Percentiles rank a stretch among this genome's conserved stretches.
These are phyloP conservation scores for Cephus pygmeus DNA, from an alignment of 2,888 invertebrate genomes.

Conservation along the genomic window DNA sequence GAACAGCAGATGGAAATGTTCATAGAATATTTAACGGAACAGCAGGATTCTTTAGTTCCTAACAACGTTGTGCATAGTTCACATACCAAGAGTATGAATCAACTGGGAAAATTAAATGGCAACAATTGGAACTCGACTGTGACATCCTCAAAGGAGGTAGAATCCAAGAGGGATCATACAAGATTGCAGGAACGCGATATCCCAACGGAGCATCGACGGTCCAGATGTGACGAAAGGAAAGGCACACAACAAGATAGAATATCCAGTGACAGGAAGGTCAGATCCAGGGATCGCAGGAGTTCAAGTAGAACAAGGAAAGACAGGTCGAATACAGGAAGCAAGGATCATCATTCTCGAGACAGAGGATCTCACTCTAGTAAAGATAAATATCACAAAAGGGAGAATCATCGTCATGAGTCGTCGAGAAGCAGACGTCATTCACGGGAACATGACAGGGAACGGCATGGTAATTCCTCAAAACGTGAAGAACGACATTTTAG, in stretches of 20 bases:
- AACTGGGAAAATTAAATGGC: conserved; percentile 17
- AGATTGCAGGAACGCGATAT: background rate
- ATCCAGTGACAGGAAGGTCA: background rate
- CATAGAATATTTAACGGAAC: conserved; percentile 44
- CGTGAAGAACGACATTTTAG: background rate
- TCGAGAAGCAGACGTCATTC: background rate
- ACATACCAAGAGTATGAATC: conserved; percentile 33
- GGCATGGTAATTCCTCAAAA: background rate
- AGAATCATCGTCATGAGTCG: background rate
- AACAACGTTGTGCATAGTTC: conserved; percentile 31
- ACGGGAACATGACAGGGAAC: background rate
- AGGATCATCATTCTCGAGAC: background rate
- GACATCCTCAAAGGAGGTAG: background rate
- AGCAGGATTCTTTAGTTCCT: background rate
- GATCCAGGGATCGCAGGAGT: background rate
- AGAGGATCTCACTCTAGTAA: background rate
- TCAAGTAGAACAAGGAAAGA: background rate
- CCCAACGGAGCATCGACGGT: background rate
- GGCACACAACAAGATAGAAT: background rate
- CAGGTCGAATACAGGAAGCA: background rate
- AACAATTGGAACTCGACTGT: background rate
- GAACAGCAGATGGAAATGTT: conserved; percentile 62
- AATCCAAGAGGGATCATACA: background rate
- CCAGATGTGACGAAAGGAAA: background rate
- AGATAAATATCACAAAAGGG: background rate